Base-by-base conservation (phyloP, 2,888 invertebrate species). In the Campoletis raptor region DNA sequence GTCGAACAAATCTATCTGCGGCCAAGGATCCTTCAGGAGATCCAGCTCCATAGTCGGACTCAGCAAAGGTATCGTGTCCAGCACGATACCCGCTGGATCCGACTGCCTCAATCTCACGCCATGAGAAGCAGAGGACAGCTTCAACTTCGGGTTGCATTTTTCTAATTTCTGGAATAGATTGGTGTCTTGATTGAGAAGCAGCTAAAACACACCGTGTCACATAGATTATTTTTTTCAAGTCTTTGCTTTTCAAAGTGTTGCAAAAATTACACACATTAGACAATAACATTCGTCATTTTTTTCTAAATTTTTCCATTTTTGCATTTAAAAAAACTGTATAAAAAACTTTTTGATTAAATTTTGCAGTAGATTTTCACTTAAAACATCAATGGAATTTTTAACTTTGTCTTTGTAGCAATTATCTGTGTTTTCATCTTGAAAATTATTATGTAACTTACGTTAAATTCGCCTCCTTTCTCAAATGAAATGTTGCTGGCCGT, bases 401-500 rank as follows among this genome's bases (percentile, higher is more conserved):
- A 67, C n/a, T 67, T 40, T 67, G 7, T 0, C n/a, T 67, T n/a
- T 21, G 8, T 40, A 10, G 42, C 40, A 8, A 54, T 54, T 18
- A 52, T 4, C 5, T 48, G 12, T 18, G 15, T 42, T 52, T 52
- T 15, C n/a, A n/a, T 0, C 3, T 5, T 37, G 12, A 18, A 40
- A 42, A 42, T 24, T 10, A 30, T 30, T 78, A 21, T 37, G 78
- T 67, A 81, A 92, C 94, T 92, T 86, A 94, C 94, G 90, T 91
- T 92, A 87, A 90, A 88, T 89, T 92, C 91, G 85, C 92, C 93
- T 92, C 91, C 91, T 91, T 92, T 90, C 91, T 92, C 93, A 92
- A 93, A 90, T 91, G 93, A 92, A 94, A 94, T 94, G 93, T 93
- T 94, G 94, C 92, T 94, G 91, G 94, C 92, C 93, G 93, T 94